phyloP scores from a whole-genome alignment of 1,140 invertebrate genomes.

The Metopolophium dirhodum region DNA sequence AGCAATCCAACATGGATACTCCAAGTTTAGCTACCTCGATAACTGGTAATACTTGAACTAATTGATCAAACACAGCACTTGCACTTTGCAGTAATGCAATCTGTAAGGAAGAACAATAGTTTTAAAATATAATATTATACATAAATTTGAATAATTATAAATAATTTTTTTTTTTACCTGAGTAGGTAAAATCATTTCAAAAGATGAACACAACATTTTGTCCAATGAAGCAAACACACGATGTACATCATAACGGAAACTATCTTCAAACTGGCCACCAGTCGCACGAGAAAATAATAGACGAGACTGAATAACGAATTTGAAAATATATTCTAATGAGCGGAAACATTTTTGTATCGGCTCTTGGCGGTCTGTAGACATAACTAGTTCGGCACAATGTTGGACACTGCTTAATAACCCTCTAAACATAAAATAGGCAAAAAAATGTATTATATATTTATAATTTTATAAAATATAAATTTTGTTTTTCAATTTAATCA shows the following conservation, averaged over 20 bases:
- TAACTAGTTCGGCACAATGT: slow-evolving; percentile 89
- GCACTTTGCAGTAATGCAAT: slow-evolving; percentile 68
- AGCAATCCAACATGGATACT: slow-evolving; percentile 73
- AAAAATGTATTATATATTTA: background rate
- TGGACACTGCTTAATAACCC: slow-evolving; percentile 87
- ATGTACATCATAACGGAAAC: slow-evolving; percentile 78
- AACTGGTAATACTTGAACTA: slow-evolving; percentile 67
- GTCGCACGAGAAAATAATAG: slow-evolving; percentile 86
- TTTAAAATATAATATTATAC: background rate
- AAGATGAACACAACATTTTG: slow-evolving; percentile 74
- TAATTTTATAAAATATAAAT: background rate
- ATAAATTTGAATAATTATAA: background rate
- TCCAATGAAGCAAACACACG: slow-evolving; percentile 78
- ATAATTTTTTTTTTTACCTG: slow-evolving; percentile 68
- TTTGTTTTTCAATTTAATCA: background rate
- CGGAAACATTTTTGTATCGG: slow-evolving; percentile 89
- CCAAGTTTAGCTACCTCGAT: slow-evolving; percentile 74
- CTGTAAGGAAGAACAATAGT: slow-evolving; percentile 62
- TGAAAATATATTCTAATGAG: slow-evolving; percentile 93
- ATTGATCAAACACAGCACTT: slow-evolving; percentile 64
- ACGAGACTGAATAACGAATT: slow-evolving; percentile 92
- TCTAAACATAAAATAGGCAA: slow-evolving; percentile 63
- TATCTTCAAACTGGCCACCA: slow-evolving; percentile 86
- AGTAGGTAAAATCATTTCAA: slow-evolving; percentile 77
- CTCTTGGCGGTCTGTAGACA: slow-evolving; percentile 82